Base-by-base conservation (phyloP, 92 coral and sea anemone genomes). In the Chrysogorgia sp. region DNA sequence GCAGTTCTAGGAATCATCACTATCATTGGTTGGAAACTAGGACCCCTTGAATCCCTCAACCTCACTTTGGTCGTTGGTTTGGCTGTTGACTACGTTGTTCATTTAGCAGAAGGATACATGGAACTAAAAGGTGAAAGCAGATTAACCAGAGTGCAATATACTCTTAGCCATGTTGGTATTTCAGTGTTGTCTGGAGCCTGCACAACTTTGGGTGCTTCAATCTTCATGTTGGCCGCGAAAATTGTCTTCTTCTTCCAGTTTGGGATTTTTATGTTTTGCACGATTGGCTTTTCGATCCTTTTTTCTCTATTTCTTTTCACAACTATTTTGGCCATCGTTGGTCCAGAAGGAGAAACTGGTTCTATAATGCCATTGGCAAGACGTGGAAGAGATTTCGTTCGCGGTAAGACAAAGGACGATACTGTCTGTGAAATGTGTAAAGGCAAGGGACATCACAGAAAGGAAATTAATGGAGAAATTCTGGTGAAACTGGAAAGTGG, bases 111-210 rank as follows among this genome's bases (percentile, higher is more conserved):
- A 61, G n/a, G n/a, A n/a, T n/a, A n/a, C n/a, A n/a, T n/a, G n/a
- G n/a, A n/a, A n/a, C n/a, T n/a, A n/a, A n/a, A 87, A 90, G 55
- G 74, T 26, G 37, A 45, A 40, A 58, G 74, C n/a, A 81, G 93
- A 25, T 60, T 47, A 53, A 76, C 77, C 40, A 82, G 65, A 70
- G 90, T 89, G 31, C 86, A 76, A 17, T 81, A 86, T 23, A 83
- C 93, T 19, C 84, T 89, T 37, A 68, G 84, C 34, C 90, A 89
- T 62, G 90, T 89, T 65, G 93, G 93, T 0, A 89, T 89, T 63
- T 89, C 93, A 10, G 93, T 89, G 32, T 45, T 89, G n/a, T 89
- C 93, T 1, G 93, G 93, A 15, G 93, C 93, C 33, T 89, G 88
- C 63, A 86, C 93, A 0, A 89, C 93, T 1, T 48, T 89, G n/a